Base-by-base conservation (phyloP, 1,140 invertebrate species). In the Pachyrhynchus sulphureomaculatus region DNA sequence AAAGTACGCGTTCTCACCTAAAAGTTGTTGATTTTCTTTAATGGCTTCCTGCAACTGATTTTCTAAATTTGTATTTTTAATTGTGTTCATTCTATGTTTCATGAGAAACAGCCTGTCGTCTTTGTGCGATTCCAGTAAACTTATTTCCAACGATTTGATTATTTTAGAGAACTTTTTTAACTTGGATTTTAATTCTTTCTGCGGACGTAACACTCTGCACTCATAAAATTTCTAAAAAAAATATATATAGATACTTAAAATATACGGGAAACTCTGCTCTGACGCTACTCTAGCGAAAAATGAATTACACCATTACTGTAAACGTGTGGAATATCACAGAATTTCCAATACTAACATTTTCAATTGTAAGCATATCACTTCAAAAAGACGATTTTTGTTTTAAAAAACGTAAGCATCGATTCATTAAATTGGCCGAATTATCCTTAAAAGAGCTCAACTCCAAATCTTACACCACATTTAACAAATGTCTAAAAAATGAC, bases 11-110 rank as follows among this genome's bases (percentile, higher is more conserved):
- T 12, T 33, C 49, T 20, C 12, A 63, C 62, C 52, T 21, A 59
- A 26, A 8, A 68, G 44, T 32, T 63, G 49, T 26, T 62, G 29
- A 29, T 68, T 68, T 53, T 65, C 64, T 32, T 59, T 54, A 12
- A 58, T 17, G 29, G 53, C 55, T 36, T 68, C 63, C 17, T 62
- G 12, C 5, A 68, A 34, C 42, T 59, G 66, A 15, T 41, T 41
- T 23, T 37, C 44, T 13, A 68, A 20, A 6, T 41, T 45, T 6
- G 42, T 12, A 15, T 36, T 58, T 36, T 63, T 54, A 29, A 49
- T 39, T 34, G 49, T n/a, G 32, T 65, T 52, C 15, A 44, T 42
- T 48, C 61, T 34, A 12, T 62, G n/a, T 18, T 57, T 45, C 41
- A 68, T 51, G 39, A 68, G 52, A n/a, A 68, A 18, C 17, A 59